Evolutionary conservation across 2,113 vertebrate species (phyloP).

Genomic region (Nannospalax galili): DNA sequence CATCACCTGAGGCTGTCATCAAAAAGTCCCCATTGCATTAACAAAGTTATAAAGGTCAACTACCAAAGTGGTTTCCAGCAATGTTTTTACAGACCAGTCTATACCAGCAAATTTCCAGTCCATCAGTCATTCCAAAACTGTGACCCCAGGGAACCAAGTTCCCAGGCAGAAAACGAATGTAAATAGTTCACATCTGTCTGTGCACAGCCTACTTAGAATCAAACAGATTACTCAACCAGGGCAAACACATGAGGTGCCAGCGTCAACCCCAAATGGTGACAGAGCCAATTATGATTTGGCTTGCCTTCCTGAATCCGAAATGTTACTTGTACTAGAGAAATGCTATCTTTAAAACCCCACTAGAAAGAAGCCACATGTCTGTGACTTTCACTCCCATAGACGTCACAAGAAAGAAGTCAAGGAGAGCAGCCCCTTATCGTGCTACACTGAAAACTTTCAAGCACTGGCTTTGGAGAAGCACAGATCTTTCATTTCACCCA

Average conservation of each 20-base stretch:
- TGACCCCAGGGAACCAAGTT: conserved; percentile 61
- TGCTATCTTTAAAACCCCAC: neutral
- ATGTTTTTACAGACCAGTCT: conserved; percentile 35
- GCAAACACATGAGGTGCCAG: conserved; percentile 69
- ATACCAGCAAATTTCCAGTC: conserved; percentile 73
- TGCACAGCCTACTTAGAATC: conserved; percentile 67
- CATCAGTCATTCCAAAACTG: conserved; percentile 60
- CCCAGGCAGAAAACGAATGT: conserved; percentile 64
- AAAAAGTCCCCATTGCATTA: neutral
- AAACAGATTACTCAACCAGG: conserved; percentile 79
- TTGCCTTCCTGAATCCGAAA: conserved; percentile 55
- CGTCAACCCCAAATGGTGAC: conserved; percentile 53
- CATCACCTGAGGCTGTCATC: neutral
- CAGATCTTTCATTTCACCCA: neutral
- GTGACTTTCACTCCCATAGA: neutral
- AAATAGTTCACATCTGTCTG: conserved; percentile 70
- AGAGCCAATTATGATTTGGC: conserved; percentile 50
- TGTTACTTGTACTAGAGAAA: conserved; percentile 60
- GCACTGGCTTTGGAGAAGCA: neutral
- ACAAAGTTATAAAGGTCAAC: neutral
- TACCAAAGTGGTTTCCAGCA: neutral
- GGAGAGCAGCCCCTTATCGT: neutral
- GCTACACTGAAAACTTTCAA: neutral
- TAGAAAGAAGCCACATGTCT: neutral
- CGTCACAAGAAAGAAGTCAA: neutral